Evolutionary conservation across 1,140 invertebrate species (phyloP).

Genomic region (Scaptomyza hsui): DNA sequence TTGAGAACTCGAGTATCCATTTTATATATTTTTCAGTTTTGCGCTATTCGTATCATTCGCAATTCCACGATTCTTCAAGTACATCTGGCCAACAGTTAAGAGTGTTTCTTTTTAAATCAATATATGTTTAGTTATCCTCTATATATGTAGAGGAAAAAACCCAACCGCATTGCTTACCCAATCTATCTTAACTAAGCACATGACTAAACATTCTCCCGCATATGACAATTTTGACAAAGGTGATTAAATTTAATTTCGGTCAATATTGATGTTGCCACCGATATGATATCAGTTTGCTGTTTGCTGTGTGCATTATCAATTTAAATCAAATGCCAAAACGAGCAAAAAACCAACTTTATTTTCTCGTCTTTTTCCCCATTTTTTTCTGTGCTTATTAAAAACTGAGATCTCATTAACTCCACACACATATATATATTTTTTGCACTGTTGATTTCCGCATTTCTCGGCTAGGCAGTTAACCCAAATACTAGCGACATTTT

Average conservation of each 20-base stretch:
- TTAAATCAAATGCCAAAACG: constrained; percentile 1
- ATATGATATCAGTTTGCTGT: constrained; percentile 41
- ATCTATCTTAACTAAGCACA: constrained; percentile 43
- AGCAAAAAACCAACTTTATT: constrained; percentile 5
- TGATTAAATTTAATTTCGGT: constrained; percentile 66
- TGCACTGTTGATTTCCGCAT: constrained; percentile 28
- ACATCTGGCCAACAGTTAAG: neutral
- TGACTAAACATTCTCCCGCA: constrained; percentile 48
- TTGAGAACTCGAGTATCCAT: constrained; percentile 1
- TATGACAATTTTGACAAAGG: constrained; percentile 62
- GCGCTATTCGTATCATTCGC: neutral
- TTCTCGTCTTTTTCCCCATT: neutral
- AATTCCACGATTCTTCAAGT: neutral
- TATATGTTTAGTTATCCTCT: neutral
- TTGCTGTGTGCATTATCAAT: constrained; percentile 43
- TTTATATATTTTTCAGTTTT: neutral
- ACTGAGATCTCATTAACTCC: constrained; percentile 18
- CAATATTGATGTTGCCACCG: constrained; percentile 62
- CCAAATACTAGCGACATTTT: constrained; percentile 51
- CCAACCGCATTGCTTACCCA: constrained; percentile 16
- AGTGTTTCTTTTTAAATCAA: neutral
- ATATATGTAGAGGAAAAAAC: constrained; percentile 11
- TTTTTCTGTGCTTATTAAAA: constrained; percentile 5
- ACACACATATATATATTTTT: constrained; percentile 10
- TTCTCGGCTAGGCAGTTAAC: constrained; percentile 38